Percentiles rank a stretch among this genome's conserved stretches.
Evolutionary conservation across 2,888 invertebrate species (phyloP).

Genomic region (Macropis europaea): DNA sequence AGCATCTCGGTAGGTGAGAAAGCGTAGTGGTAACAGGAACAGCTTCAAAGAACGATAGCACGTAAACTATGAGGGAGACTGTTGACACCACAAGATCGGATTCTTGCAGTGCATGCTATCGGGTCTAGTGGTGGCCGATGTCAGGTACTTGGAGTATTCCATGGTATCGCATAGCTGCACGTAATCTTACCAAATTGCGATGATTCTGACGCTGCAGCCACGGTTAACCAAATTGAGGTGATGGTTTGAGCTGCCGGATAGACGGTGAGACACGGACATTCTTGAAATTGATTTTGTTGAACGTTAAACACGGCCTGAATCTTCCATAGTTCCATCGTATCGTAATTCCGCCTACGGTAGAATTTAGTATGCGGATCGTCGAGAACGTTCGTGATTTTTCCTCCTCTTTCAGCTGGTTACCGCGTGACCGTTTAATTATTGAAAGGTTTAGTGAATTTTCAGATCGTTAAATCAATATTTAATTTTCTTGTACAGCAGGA

Average conservation of each 20-base stretch:
- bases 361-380: background rate
- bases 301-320: conserved; percentile 8
- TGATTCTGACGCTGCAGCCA: conserved; percentile 48
- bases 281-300: conserved; percentile 37
- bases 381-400: background rate
- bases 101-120: conserved; percentile 65
- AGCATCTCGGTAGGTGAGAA: conserved; percentile 20
- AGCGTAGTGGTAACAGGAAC: conserved; percentile 19
- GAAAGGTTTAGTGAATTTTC: too few relatives aligned
- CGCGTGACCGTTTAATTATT: too few relatives aligned
- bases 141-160: conserved; percentile 58
- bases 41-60: conserved; percentile 52
- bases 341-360: conserved; percentile 1
- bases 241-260: conserved; percentile 22
- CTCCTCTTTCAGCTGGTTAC: background rate
- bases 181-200: conserved; percentile 47
- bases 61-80: conserved; percentile 67
- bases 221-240: conserved; percentile 57
- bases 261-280: conserved; percentile 9
- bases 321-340: conserved; percentile 1
- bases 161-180: conserved; percentile 55
- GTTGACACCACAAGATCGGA: conserved; percentile 65
- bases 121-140: conserved; percentile 37
- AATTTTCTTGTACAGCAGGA: too few relatives aligned
- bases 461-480: too few relatives aligned